Base-by-base conservation (phyloP, 2,113 vertebrate species). In the Channa maculata region DNA sequence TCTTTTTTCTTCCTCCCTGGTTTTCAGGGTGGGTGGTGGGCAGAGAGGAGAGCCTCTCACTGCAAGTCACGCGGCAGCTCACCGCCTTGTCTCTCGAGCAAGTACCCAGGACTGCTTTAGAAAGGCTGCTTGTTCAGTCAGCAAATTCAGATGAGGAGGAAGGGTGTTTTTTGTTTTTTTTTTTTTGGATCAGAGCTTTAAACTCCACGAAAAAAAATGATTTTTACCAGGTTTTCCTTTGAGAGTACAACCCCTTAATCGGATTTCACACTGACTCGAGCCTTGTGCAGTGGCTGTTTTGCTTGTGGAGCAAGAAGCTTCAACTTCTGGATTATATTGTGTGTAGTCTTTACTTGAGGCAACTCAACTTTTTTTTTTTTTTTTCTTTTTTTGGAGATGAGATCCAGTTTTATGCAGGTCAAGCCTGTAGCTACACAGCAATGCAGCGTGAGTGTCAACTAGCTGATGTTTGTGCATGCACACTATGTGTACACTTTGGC, bases 401-500 rank as follows among this genome's bases (percentile, higher is more conserved):
- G 91, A 88, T 92, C 92, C 88, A 92, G 94, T 82, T 92, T 87
- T 71, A 93, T 91, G 88, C 92, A 92, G 88, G 89, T 90, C 75
- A 89, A 92, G 70, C 79, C 89, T 71, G 88, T 85, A 24, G 66
- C 88, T 38, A 48, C 88, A 65, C 89, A 91, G 73, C 80, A 92
- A 13, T 82, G 90, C 79, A 43, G 85, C 59, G 90, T 94, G 91
- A 94, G 94, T 90, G 77, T 75, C 61, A 11, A 15, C 38, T 8
- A 57, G 5, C 52, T 44, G 48, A 38, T 65, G 51, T 62, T 48
- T 12, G 34, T 72, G 51, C 49, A 54, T 45, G 44, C 4, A 33
- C 61, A 24, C 11, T 37, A 45, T 34, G 13, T 41, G 54, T 43
- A 8, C 46, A 36, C 46, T 46, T 11, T 3, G 0, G 63, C 39